Conservation (phyloP, 2,113 vertebrate species). For the Anoplopoma fimbria region DNA sequence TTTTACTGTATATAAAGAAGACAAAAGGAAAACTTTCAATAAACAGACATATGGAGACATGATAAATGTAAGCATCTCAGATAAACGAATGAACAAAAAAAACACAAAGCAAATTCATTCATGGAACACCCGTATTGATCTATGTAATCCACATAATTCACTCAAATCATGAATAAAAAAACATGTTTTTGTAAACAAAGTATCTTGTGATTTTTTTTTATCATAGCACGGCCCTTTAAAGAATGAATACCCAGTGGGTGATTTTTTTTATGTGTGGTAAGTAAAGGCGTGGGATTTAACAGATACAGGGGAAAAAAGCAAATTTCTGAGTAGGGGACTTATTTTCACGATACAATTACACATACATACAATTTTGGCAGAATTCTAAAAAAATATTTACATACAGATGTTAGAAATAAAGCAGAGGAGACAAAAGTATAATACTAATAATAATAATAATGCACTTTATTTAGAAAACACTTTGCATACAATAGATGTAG, state of each 20-base stretch:
- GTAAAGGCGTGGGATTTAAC: not conserved
- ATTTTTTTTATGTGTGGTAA: not conserved
- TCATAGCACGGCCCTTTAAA: not conserved
- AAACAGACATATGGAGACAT: not conserved
- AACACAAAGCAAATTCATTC: not conserved
- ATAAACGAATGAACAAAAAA: not conserved
- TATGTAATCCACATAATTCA: conserved; percentile 9
- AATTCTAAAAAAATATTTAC: no score
- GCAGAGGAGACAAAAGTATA: no score
- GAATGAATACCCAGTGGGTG: not conserved
- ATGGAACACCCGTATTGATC: not conserved
- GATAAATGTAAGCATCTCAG: not conserved
- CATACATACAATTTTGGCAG: no score
- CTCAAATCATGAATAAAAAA: not conserved
- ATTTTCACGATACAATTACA: no score
- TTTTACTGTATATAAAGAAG: conserved; percentile 10
- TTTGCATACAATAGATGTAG: not conserved
- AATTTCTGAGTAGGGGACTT: no score
- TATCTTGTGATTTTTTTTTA: conserved; percentile 9
- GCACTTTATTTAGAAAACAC: not conserved
- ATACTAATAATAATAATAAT: not conserved
- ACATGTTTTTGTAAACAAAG: conserved; percentile 23
- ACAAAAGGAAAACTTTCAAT: not conserved
- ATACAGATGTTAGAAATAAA: no score
- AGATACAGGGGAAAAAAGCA: not conserved